Evolutionary conservation across 2,888 invertebrate genomes (phyloP).

Genomic region (Mythimna ferrago): DNA sequence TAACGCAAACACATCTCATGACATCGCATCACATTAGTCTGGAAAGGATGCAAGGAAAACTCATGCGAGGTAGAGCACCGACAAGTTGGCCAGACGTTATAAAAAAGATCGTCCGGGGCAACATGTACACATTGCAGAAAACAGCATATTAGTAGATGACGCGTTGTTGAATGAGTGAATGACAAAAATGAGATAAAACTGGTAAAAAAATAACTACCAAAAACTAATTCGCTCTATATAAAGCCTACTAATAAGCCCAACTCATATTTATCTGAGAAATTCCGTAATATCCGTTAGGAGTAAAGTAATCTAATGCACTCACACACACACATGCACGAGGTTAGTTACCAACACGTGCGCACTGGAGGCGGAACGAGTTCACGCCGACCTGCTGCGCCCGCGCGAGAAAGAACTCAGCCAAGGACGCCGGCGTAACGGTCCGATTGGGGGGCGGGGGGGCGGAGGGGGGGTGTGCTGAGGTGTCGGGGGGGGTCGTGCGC

Average conservation of each 20-base stretch:
- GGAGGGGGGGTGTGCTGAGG: constrained; percentile 22
- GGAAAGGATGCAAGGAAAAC: not conserved
- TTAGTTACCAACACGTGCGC: constrained; percentile 77
- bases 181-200: not conserved
- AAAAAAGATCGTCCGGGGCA: not conserved
- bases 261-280: constrained; percentile 82
- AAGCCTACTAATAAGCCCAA: constrained; percentile 1
- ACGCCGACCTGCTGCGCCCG: constrained; percentile 87
- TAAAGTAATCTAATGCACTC: constrained; percentile 86
- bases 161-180: not conserved
- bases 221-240: not conserved
- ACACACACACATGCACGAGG: constrained; percentile 72
- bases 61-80: not conserved
- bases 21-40: not conserved
- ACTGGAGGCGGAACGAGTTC: constrained; percentile 85
- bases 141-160: not conserved
- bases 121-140: not conserved
- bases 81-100: not conserved
- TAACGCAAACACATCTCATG: too few relatives aligned
- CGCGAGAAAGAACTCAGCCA: constrained; percentile 90
- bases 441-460: constrained; percentile 64
- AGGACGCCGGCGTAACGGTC: constrained; percentile 90
- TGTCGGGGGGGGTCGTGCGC: constrained; percentile 25
- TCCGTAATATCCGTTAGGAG: constrained; percentile 90
- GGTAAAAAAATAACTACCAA: not conserved